These are phyloP conservation scores for Papilio polytes DNA, from an alignment of 1,140 invertebrate species.

Conservation along the genomic window DNA sequence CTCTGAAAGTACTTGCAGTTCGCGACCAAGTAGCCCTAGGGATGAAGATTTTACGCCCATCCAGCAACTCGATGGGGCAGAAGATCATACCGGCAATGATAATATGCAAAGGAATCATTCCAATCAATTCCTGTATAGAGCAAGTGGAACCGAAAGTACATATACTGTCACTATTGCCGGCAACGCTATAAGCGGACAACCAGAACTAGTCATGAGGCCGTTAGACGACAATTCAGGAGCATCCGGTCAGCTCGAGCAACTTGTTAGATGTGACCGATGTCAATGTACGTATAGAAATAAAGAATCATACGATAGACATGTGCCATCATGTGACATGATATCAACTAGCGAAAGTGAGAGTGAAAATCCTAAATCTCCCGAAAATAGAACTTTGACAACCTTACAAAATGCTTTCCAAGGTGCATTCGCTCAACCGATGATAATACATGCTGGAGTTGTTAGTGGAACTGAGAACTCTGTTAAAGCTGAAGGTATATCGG, in stretches of 20 bases:
- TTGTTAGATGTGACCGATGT: constrained; percentile 94
- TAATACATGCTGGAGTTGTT: constrained; percentile 78
- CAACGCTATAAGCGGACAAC: constrained; percentile 74
- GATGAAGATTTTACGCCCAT: constrained; percentile 82
- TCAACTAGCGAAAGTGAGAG: constrained; percentile 91
- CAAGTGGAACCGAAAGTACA: constrained; percentile 78
- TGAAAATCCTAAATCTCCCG: constrained; percentile 83
- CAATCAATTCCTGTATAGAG: constrained; percentile 79
- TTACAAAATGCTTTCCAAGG: constrained; percentile 81
- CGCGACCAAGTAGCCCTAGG: constrained; percentile 69
- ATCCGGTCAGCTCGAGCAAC: constrained; percentile 84
- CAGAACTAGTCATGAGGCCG: constrained; percentile 81
- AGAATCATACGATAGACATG: constrained; percentile 93
- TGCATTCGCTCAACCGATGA: constrained; percentile 80
- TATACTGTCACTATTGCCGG: constrained; percentile 81
- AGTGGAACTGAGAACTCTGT: constrained; percentile 76
- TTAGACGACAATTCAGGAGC: constrained; percentile 70
- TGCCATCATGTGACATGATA: constrained; percentile 90
- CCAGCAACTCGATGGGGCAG: constrained; percentile 90
- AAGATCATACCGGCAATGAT: constrained; percentile 85
- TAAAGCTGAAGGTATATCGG: constrained; percentile 78
- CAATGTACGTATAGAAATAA: constrained; percentile 95
- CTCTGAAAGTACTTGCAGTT: constrained; percentile 78
- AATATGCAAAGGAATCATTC: constrained; percentile 67
- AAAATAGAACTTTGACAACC: constrained; percentile 81